A percentile compares a stretch with the other conserved stretches of the same genome.
Evolutionary conservation across 2,888 invertebrate species (phyloP).

Genomic region (Eurois occulta): DNA sequence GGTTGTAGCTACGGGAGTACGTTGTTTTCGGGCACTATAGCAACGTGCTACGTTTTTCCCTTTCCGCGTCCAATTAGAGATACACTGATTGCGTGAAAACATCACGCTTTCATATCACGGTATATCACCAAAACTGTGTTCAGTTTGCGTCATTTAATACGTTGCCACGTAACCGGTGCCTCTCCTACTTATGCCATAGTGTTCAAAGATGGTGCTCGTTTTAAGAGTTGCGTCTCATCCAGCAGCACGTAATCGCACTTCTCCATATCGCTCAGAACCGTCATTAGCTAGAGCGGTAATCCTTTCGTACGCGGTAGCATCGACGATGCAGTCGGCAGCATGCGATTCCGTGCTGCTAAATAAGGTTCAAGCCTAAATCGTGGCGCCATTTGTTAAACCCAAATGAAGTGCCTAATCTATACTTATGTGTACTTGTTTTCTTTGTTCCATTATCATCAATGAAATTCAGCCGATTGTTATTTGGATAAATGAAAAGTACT

Average conservation of each 20-base stretch:
- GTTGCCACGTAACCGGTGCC: background rate
- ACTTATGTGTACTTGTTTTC: constrained; percentile 3
- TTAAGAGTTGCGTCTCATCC: background rate
- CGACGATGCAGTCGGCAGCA: background rate
- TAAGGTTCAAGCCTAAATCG: background rate
- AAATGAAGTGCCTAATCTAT: background rate
- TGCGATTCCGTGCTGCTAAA: background rate
- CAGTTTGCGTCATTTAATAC: background rate
- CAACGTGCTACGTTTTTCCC: background rate
- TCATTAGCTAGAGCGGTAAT: background rate
- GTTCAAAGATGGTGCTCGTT: background rate
- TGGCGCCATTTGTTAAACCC: background rate
- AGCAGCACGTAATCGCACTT: background rate
- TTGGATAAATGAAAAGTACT: background rate
- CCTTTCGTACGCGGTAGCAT: background rate
- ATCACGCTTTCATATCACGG: background rate
- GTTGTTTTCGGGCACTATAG: background rate
- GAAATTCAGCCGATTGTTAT: constrained; percentile 7
- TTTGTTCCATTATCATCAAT: constrained; percentile 30
- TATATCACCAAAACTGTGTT: background rate
- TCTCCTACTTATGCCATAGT: no score
- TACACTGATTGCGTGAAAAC: background rate
- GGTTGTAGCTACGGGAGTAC: background rate
- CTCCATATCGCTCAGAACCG: background rate
- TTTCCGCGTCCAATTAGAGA: background rate